Base-by-base conservation (phyloP, 2,888 invertebrate genomes). In the Acanthosepion lycidas region DNA sequence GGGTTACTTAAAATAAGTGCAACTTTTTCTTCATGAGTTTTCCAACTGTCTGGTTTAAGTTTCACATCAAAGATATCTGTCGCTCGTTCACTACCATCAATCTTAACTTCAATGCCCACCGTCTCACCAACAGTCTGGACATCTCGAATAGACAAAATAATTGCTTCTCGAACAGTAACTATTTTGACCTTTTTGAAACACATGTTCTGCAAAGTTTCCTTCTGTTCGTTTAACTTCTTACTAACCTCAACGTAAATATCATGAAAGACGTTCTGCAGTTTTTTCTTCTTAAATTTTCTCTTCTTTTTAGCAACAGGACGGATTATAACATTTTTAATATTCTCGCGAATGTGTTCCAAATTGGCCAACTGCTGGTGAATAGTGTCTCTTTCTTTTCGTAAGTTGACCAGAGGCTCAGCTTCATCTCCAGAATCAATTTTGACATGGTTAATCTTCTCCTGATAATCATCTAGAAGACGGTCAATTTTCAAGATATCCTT, bases 141-240 rank as follows among this genome's bases (percentile, higher is more conserved):
- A 28, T 95, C 95, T 53, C 94, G 93, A 8, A 96, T 53, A 0
- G 95, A 95, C 20, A 94, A 51, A 1, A 95, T 64, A n/a, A 97
- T 95, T 1, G 97, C 96, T 95, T 97, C 97, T 91, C 96, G 95
- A 20, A 97, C 96, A 64, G 96, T 96, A 4, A 96, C 95, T 4
- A 97, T 95, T 91, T 96, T 96, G 20, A 97, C 96, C 94, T 97
- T 97, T n/a, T 95, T 94, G 42, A 96, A 95, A 20, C 96, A 96
- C 15, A 96, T 95, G 28, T 95, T 95, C 64, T 96, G 96, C 20
- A 96, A 95, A 93, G 96, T 95, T 91, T 95, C 95, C 95, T 95
- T 96, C 93, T 96, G 95, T 28, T 95, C 94, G 53, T 95, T 94
- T 12, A 96, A 94, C 55, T 95, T 95, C 42, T 95, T 94, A 49